A percentile compares a stretch with the other conserved stretches of the same genome.
Evolutionary conservation across 2,113 vertebrate species (phyloP).

Genomic region (Ailurus styani): DNA sequence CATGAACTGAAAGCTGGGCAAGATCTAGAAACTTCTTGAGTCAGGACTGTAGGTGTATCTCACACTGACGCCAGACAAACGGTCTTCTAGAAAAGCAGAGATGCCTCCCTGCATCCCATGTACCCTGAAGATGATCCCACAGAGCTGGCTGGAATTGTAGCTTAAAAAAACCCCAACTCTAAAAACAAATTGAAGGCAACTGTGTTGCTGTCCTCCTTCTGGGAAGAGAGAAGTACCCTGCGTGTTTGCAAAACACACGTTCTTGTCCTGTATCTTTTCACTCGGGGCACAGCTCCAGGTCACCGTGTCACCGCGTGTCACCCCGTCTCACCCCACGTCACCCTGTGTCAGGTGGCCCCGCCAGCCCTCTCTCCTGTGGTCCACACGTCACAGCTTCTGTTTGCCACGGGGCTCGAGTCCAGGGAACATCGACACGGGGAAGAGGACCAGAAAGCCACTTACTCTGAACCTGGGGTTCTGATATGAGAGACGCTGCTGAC

Average conservation of each 20-base stretch:
- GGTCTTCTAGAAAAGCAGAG: not conserved
- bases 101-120: rapidly evolving
- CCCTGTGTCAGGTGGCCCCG: not conserved
- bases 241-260: not conserved
- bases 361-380: not conserved
- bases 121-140: not conserved
- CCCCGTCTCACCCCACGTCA: not conserved
- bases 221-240: too few relatives aligned
- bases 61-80: not conserved
- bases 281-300: rapidly evolving
- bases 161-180: not conserved
- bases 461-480: not conserved
- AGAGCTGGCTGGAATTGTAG: not conserved
- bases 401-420: not conserved
- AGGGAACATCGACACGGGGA: not conserved
- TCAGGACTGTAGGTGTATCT: not conserved
- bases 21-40: not conserved
- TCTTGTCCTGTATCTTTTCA: not conserved
- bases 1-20: not conserved
- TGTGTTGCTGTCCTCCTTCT: not conserved
- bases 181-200: not conserved
- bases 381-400: not conserved
- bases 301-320: not conserved
- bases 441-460: not conserved
- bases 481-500: conserved; percentile 67